Evolutionary conservation across 2,113 vertebrate species (phyloP), one percentile per base, ranked within the genome.

Genomic region (Baryphthengus martii): DNA sequence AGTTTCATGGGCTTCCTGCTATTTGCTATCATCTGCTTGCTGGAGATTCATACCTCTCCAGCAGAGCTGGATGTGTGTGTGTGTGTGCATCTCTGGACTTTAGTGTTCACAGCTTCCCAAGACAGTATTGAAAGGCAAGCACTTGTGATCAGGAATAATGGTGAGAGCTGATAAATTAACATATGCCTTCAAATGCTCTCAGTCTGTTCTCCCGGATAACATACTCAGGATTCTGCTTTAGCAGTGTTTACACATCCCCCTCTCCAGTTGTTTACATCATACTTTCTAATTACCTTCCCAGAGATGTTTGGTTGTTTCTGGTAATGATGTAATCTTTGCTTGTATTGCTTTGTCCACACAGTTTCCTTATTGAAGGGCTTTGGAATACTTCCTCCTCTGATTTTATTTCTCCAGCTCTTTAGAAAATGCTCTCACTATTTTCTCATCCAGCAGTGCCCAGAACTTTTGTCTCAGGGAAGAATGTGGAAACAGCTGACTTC

Each of bases 291-390:
- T 95, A 88, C 85, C 79, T 94, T 87, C 84, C 56, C 85, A 59
- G 70, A 84, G 31, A 50, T 96, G 88, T 94, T 95, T 90, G 90
- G 68, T 91, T 95, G 78, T 96, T 95, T 91, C 86, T 92, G 76
- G 40, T 59, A 59, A 33, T 97, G 94, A 93, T 28, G 79, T 91
- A 97, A 96, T 92, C 89, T 77, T 78, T 90, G 47, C 50, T 89
- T 92, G 65, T 75, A 50, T 45, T 88, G 40, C 80, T 94, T 85
- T 70, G 71, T 73, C 45, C 76, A 55, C 67, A 68, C 17, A 81
- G 25, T 96, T 81, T 82, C 70, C 65, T 80, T 87, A 63, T 33
- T 95, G 68, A 85, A 95, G 67, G 53, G 28, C 31, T 80, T 74
- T 95, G 55, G 65, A 89, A 86, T 80, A 70, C 47, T 95, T 92